Conservation (phyloP, 1,140 invertebrate species). For the Zaprionus lachaisei region DNA sequence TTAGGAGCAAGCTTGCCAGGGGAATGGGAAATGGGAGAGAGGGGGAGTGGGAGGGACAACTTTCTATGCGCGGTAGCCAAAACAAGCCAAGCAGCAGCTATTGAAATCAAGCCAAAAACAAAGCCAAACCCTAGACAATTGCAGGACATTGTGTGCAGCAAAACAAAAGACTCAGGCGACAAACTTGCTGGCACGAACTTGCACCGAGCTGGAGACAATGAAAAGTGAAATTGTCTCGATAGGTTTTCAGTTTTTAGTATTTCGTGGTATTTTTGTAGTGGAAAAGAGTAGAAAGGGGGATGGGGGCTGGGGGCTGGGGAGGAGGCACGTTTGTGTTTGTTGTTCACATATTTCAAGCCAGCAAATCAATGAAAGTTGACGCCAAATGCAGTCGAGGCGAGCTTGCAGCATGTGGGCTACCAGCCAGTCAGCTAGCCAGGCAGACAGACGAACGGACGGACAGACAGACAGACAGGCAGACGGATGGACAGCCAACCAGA, state of each 20-base stretch:
- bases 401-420: constrained; percentile 29
- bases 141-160: constrained; percentile 25
- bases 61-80: constrained; percentile 22
- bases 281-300: not conserved
- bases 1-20: constrained; percentile 12
- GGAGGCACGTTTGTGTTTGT: constrained; percentile 50
- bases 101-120: not conserved
- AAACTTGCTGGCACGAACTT: constrained; percentile 47
- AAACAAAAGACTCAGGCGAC: constrained; percentile 66
- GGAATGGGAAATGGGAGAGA: not conserved
- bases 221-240: constrained; percentile 78
- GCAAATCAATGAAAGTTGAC: constrained; percentile 67
- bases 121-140: constrained; percentile 19
- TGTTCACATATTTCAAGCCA: constrained; percentile 43
- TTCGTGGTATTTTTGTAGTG: constrained; percentile 31
- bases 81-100: not conserved
- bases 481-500: constrained; percentile 14
- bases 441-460: not conserved
- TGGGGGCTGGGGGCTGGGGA: no score
- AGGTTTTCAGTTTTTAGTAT: constrained; percentile 46
- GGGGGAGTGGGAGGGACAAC: not conserved
- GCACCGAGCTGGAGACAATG: constrained; percentile 37
- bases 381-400: constrained; percentile 34
- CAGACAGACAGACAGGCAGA: not conserved
- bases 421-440: constrained; percentile 9